Evolutionary conservation across 2,888 invertebrate species (phyloP).

Genomic region (Watsonalla cultraria): DNA sequence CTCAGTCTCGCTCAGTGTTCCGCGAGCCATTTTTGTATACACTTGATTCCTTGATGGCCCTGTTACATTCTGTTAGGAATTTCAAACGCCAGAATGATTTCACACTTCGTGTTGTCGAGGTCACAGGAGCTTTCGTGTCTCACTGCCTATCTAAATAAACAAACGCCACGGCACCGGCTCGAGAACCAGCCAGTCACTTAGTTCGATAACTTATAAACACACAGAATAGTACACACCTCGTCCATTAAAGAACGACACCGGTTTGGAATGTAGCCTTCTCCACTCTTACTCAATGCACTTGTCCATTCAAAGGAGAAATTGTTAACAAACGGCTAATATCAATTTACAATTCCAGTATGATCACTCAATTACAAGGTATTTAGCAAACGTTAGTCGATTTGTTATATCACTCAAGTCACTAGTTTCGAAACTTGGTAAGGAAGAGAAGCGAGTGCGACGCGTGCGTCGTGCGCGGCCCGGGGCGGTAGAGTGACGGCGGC

Average conservation of each 20-base stretch:
- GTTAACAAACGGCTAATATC: slow-evolving; percentile 29
- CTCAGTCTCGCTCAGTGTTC: slow-evolving; percentile 67
- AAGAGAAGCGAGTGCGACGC: slow-evolving; percentile 17
- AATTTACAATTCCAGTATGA: slow-evolving; percentile 30
- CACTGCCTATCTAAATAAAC: slow-evolving; percentile 23
- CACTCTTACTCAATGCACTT: slow-evolving; percentile 64
- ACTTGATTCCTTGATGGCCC: slow-evolving; percentile 21
- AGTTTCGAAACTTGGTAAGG: slow-evolving; percentile 17
- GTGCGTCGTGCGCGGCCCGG: slow-evolving; percentile 33
- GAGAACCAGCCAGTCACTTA: slow-evolving; percentile 47
- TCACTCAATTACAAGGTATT: slow-evolving; percentile 29
- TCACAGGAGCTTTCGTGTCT: slow-evolving; percentile 27
- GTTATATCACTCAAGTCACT: slow-evolving; percentile 40
- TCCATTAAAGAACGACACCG: slow-evolving; percentile 74
- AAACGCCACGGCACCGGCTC: slow-evolving; percentile 21
- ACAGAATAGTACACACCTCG: slow-evolving; percentile 69
- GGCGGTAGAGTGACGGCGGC: slow-evolving; percentile 47
- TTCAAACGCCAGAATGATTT: slow-evolving; percentile 18
- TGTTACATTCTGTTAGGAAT: slow-evolving; percentile 42
- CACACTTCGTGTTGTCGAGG: slow-evolving; percentile 22
- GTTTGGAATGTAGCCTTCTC: slow-evolving; percentile 75
- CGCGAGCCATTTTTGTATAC: slow-evolving; percentile 64
- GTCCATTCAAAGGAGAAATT: slow-evolving; percentile 46
- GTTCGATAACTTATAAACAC: slow-evolving; percentile 54
- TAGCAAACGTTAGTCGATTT: slow-evolving; percentile 25